Conservation (phyloP, 2,797 vertebrate genomes). For the Scomberomorus guttatus region DNA sequence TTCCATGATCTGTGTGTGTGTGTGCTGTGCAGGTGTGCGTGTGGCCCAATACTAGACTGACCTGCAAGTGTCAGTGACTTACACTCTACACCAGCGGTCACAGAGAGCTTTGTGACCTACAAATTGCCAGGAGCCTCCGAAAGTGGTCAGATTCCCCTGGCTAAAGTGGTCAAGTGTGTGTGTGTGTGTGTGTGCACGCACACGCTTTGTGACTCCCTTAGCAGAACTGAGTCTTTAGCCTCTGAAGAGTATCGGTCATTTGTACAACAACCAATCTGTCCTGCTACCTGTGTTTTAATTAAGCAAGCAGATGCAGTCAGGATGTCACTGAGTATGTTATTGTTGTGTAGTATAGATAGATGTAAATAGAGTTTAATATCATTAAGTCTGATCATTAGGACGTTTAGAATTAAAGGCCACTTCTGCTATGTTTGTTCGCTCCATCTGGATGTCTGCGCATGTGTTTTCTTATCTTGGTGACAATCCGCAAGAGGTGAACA, state of each 20-base stretch:
- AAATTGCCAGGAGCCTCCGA: constrained; percentile 80
- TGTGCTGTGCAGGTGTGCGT: constrained; percentile 34
- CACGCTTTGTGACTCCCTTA: background rate
- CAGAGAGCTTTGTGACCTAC: constrained; percentile 80
- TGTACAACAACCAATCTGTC: constrained; percentile 24
- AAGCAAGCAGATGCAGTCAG: background rate
- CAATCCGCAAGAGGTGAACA: constrained; percentile 60
- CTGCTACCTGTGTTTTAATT: constrained; percentile 16
- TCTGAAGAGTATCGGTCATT: constrained; percentile 31
- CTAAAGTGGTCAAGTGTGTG: constrained; percentile 66
- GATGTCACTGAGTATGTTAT: background rate
- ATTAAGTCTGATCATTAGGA: background rate
- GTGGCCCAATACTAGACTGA: constrained; percentile 54
- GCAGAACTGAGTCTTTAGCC: constrained; percentile 40
- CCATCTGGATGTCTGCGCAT: constrained; percentile 34
- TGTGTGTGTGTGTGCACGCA: constrained; percentile 24
- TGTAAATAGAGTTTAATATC: constrained; percentile 15
- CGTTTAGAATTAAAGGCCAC: constrained; percentile 23
- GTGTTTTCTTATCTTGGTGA: constrained; percentile 62
- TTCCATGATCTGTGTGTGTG: constrained; percentile 16
- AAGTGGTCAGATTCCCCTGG: constrained; percentile 79
- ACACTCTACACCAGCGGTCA: constrained; percentile 81
- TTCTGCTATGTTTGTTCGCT: constrained; percentile 44
- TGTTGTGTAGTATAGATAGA: background rate
- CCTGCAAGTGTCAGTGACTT: constrained; percentile 72